Percentiles rank a stretch among this genome's conserved stretches.
Conservation (phyloP, 2,113 vertebrate species). For the Xerus inauris region DNA sequence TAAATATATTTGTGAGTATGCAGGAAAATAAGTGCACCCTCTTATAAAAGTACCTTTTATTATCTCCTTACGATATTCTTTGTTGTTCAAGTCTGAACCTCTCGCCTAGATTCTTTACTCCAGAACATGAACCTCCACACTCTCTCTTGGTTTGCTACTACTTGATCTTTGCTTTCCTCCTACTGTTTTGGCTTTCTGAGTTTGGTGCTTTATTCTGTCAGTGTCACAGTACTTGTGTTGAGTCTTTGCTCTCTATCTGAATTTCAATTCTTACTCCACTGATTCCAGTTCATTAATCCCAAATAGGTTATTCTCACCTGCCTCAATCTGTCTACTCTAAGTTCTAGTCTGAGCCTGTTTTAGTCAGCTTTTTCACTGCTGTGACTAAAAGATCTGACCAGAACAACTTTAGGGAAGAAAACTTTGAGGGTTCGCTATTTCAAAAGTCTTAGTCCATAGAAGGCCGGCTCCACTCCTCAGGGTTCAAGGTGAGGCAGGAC, state of each 20-base stretch:
- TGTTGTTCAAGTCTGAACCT: not conserved
- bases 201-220: slow-evolving; percentile 25
- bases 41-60: not conserved
- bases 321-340: slow-evolving; percentile 6
- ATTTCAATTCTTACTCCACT: slow-evolving; percentile 35
- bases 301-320: not conserved
- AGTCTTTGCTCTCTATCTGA: not conserved
- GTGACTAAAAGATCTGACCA: too few species aligned
- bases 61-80: not conserved
- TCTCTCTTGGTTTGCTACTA: not conserved
- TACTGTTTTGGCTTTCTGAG: slow-evolving; percentile 24
- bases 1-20: slow-evolving; percentile 33
- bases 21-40: not conserved
- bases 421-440: too few species aligned
- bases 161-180: slow-evolving; percentile 23
- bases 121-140: not conserved
- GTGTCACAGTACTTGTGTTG: not conserved
- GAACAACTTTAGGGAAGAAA: too few species aligned
- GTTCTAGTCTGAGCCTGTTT: not conserved
- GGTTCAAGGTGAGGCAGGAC: too few species aligned
- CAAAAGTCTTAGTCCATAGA: too few species aligned
- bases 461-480: too few species aligned
- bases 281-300: not conserved
- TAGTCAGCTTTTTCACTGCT: too few species aligned
- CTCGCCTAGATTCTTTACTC: not conserved